These are phyloP conservation scores for Lepidurus packardi DNA, from an alignment of 1,140 invertebrate genomes.

Conservation along the genomic window DNA sequence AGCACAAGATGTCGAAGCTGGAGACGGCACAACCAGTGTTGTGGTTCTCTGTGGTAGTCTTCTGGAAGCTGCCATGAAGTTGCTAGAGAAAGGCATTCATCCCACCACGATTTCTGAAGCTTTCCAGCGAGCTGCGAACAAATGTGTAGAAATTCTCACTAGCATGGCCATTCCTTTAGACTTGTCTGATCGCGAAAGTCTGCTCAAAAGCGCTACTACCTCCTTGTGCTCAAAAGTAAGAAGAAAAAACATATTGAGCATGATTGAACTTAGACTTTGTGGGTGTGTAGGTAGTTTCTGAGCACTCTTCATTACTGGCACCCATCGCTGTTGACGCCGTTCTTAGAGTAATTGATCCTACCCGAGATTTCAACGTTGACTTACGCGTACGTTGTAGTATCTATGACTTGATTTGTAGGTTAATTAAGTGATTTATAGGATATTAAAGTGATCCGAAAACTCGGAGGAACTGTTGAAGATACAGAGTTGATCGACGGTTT, in stretches of 20 bases:
- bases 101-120: conserved; percentile 95
- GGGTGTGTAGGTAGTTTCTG: conserved; percentile 69
- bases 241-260: background rate
- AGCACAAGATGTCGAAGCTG: conserved; percentile 98
- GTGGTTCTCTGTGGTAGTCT: conserved; percentile 93
- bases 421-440: conserved; percentile 28
- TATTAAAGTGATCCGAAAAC: conserved; percentile 91
- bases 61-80: conserved; percentile 87
- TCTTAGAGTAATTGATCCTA: conserved; percentile 69
- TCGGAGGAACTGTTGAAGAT: conserved; percentile 97
- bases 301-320: conserved; percentile 89
- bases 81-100: conserved; percentile 91
- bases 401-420: background rate
- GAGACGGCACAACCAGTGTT: conserved; percentile 97
- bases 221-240: conserved; percentile 93
- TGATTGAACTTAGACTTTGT: conserved; percentile 42
- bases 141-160: conserved; percentile 79
- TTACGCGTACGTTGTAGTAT: conserved; percentile 46
- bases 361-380: conserved; percentile 61
- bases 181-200: conserved; percentile 74
- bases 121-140: conserved; percentile 82
- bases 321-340: conserved; percentile 97
- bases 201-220: conserved; percentile 92
- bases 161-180: conserved; percentile 82
- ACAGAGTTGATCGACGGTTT: conserved; percentile 93